Evolutionary conservation across 2,113 vertebrate genomes (phyloP).

Genomic region (Onychostoma macrolepis): DNA sequence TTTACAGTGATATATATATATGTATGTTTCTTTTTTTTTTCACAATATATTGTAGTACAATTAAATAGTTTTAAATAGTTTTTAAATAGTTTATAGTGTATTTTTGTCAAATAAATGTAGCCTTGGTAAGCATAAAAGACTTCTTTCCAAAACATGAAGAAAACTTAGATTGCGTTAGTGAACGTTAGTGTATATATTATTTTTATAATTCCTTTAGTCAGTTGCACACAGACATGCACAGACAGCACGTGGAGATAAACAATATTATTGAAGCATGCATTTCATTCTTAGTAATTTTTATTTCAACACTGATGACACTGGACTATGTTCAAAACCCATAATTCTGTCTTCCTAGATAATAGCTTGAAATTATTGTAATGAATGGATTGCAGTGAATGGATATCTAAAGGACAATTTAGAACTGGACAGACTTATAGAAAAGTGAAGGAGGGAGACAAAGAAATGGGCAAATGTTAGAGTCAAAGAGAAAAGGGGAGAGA

Average conservation of each 20-base stretch:
- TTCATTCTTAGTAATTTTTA: background rate
- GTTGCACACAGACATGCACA: background rate
- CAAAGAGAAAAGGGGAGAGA: slow-evolving; percentile 32
- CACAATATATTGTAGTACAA: background rate
- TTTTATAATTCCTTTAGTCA: background rate
- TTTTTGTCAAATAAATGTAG: background rate
- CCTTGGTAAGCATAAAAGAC: background rate
- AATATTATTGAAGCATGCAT: background rate
- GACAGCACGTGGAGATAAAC: background rate
- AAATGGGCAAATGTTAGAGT: slow-evolving; percentile 42
- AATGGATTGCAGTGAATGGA: background rate
- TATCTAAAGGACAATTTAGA: slow-evolving; percentile 6
- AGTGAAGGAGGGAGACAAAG: slow-evolving; percentile 42
- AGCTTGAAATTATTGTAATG: background rate
- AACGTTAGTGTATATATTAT: background rate
- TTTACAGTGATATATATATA: no score
- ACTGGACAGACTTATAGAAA: background rate
- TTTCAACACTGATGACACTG: background rate
- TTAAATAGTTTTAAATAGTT: no score
- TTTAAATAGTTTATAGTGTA: background rate
- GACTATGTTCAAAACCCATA: no score
- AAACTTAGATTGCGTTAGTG: background rate
- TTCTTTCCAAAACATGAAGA: background rate
- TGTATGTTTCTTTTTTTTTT: no score
- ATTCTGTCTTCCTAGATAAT: background rate